phyloP scores from a whole-genome alignment of 2,797 vertebrate genomes.

The Ptychobarbus kaznakovi region DNA sequence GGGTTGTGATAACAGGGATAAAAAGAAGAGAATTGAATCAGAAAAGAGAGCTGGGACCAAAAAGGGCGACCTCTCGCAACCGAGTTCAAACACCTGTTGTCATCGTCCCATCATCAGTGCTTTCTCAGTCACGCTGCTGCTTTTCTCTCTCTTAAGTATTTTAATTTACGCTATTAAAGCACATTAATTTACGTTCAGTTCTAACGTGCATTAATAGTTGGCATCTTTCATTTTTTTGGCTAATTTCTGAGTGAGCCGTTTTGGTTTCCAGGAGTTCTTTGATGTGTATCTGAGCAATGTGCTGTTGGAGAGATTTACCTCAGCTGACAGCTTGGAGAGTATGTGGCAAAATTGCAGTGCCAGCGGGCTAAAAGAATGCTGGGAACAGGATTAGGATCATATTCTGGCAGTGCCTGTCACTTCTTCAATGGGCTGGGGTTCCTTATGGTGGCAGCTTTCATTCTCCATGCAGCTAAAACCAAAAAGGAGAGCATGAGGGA shows the following conservation, averaged over 20 bases:
- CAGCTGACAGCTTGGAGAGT: conserved; percentile 87
- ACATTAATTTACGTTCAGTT: not conserved
- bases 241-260: conserved; percentile 33
- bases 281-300: conserved; percentile 91
- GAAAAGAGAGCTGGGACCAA: conserved; percentile 77
- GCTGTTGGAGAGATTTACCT: conserved; percentile 91
- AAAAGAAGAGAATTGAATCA: conserved; percentile 74
- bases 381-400: conserved; percentile 97
- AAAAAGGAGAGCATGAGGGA: conserved; percentile 74
- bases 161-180: not conserved
- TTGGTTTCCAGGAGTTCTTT: conserved; percentile 89
- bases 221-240: not conserved
- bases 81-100: conserved; percentile 80
- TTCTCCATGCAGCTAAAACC: conserved; percentile 84
- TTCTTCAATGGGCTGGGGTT: conserved; percentile 90
- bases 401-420: conserved; percentile 94
- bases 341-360: conserved; percentile 85
- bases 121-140: conserved; percentile 19
- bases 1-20: conserved; percentile 76
- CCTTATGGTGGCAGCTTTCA: conserved; percentile 88
- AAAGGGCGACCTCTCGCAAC: conserved; percentile 69
- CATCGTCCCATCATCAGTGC: conserved; percentile 55
- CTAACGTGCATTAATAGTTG: conserved; percentile 31
- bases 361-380: conserved; percentile 89
- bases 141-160: not conserved